phyloP scores from a whole-genome alignment of 2,113 vertebrate genomes.

The Corythaeola cristata region DNA sequence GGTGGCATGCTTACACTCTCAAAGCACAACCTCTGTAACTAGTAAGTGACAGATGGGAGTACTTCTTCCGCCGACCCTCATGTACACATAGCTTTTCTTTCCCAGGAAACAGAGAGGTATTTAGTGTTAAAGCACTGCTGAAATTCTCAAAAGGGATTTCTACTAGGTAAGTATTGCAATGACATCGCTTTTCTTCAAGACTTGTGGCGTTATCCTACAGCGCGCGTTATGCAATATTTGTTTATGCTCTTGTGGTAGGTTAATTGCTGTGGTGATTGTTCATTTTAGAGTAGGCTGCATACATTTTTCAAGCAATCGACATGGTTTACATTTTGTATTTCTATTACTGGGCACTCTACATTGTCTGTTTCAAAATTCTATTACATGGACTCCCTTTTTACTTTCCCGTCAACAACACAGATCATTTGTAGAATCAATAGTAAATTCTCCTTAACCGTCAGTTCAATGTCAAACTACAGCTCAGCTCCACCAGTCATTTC shows the following conservation, averaged over 20 bases:
- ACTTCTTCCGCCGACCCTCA: not conserved
- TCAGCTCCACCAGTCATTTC: not conserved
- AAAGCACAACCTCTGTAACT: not conserved
- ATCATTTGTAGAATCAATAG: not conserved
- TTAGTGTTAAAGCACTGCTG: not conserved
- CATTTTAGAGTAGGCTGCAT: not conserved
- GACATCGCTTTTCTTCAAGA: not conserved
- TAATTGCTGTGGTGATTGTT: not conserved
- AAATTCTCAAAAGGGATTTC: not conserved
- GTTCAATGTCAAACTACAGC: not conserved
- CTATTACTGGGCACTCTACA: not conserved
- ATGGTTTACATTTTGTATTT: not conserved
- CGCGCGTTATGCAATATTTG: rapidly evolving
- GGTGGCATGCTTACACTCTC: not conserved
- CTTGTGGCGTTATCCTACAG: not conserved
- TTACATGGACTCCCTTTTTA: not conserved
- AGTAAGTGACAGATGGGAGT: not conserved
- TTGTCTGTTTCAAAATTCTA: not conserved
- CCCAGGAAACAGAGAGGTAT: not conserved
- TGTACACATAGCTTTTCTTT: not conserved
- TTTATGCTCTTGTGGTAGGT: not conserved
- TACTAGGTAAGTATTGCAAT: not conserved
- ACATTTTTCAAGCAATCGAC: not conserved
- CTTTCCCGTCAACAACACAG: not conserved
- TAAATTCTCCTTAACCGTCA: not conserved